A percentile compares a stretch with the other conserved stretches of the same genome.
These are phyloP conservation scores for Rhinoraja longicauda DNA, from an alignment of 2,797 vertebrate species.

Conservation along the genomic window DNA sequence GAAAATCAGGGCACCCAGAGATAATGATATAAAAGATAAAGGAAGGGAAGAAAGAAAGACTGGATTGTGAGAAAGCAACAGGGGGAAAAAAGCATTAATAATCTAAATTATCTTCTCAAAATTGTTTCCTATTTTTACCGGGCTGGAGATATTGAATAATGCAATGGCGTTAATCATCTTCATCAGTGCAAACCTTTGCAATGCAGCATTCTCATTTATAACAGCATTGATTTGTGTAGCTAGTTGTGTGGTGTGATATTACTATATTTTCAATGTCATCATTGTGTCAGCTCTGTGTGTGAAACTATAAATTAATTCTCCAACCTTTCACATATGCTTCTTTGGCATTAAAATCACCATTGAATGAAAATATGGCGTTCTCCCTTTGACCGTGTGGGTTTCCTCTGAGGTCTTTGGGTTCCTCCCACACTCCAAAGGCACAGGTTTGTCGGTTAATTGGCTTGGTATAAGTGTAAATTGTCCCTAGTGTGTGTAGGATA, in stretches of 20 bases:
- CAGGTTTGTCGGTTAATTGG: too few relatives aligned
- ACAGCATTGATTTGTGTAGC: neutral
- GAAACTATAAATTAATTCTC: too few relatives aligned
- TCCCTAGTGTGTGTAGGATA: too few relatives aligned
- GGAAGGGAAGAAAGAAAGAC: neutral
- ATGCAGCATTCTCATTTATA: neutral
- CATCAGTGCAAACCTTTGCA: neutral
- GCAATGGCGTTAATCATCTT: too few relatives aligned
- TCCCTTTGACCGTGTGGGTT: too few relatives aligned
- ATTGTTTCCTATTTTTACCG: neutral
- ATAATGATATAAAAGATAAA: neutral
- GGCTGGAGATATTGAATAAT: too few relatives aligned
- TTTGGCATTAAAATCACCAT: neutral
- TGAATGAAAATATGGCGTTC: too few relatives aligned
- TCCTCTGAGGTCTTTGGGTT: too few relatives aligned
- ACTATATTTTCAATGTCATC: neutral
- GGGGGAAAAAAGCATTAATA: neutral
- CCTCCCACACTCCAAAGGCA: too few relatives aligned
- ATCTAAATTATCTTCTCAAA: neutral
- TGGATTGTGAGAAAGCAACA: too few relatives aligned
- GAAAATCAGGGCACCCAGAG: too few relatives aligned
- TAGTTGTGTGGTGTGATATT: neutral
- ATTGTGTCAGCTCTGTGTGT: neutral
- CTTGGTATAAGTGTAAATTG: too few relatives aligned
- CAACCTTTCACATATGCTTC: neutral